These are phyloP conservation scores for Empis livida DNA, from an alignment of 2,888 invertebrate species.

Conservation along the genomic window DNA sequence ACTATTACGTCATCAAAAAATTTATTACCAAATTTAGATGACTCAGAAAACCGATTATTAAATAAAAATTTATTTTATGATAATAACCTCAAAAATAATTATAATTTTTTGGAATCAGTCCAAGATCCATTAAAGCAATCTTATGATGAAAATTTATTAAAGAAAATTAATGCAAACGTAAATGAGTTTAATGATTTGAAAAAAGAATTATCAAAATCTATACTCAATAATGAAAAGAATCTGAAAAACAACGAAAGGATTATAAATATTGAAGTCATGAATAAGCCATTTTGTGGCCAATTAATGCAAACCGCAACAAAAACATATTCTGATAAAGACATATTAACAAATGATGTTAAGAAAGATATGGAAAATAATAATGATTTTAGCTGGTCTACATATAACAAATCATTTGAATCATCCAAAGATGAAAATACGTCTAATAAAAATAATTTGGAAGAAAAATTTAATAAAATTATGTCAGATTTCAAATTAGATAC, in stretches of 20 bases:
- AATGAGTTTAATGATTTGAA: too few species aligned
- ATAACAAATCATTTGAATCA: background rate
- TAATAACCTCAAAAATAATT: too few species aligned
- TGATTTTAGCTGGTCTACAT: background rate
- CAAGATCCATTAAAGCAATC: too few species aligned
- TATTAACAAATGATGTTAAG: conserved; percentile 3
- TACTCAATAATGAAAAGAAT: too few species aligned
- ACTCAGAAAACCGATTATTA: too few species aligned
- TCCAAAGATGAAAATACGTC: background rate
- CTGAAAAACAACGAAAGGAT: conserved; percentile 23
- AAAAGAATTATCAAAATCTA: too few species aligned
- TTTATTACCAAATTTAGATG: too few species aligned
- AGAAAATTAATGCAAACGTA: too few species aligned
- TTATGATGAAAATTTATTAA: too few species aligned
- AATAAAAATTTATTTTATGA: too few species aligned
- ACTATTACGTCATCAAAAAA: too few species aligned
- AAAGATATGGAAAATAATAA: conserved; percentile 3
- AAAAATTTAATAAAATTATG: conserved; percentile 21
- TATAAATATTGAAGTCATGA: conserved; percentile 26
- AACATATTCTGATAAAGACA: conserved; percentile 33
- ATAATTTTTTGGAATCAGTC: too few species aligned
- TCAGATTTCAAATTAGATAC: conserved; percentile 33
- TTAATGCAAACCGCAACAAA: conserved; percentile 21
- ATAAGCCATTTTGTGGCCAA: conserved; percentile 16
- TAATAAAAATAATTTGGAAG: background rate